phyloP scores from a whole-genome alignment of 2,888 invertebrate species.

The Melanotus villosus region DNA sequence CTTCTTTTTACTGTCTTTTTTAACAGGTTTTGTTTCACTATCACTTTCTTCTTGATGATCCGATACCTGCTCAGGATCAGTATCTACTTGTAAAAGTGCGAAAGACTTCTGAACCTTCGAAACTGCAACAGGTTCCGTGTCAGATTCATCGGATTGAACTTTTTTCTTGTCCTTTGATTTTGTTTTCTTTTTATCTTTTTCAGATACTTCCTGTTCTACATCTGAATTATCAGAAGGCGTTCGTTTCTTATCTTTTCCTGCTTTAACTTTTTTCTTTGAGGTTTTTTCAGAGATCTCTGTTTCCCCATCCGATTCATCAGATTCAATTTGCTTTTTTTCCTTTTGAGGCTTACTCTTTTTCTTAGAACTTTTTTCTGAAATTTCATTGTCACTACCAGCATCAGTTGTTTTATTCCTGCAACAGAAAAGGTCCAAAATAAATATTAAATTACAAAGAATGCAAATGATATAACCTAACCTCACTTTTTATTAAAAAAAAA shows the following conservation, averaged over 20 bases:
- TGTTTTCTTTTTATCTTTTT: constrained; percentile 59
- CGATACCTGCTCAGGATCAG: constrained; percentile 67
- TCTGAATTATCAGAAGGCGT: constrained; percentile 64
- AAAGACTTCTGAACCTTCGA: constrained; percentile 69
- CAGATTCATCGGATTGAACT: constrained; percentile 62
- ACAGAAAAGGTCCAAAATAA: not conserved
- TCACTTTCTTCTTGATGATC: constrained; percentile 64
- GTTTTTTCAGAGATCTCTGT: constrained; percentile 52
- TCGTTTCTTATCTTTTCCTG: constrained; percentile 66
- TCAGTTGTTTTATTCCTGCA: constrained; percentile 49
- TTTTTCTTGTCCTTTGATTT: constrained; percentile 64
- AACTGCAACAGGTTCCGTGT: constrained; percentile 66
- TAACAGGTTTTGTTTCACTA: constrained; percentile 65
- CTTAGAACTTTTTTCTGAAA: constrained; percentile 42
- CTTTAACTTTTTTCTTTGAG: constrained; percentile 55
- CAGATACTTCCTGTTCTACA: constrained; percentile 62
- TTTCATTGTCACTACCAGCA: constrained; percentile 53
- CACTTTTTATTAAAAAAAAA: not conserved
- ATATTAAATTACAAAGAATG: constrained; percentile 46
- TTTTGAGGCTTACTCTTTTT: constrained; percentile 59
- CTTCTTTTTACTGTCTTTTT: constrained; percentile 66
- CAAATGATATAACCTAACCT: no score
- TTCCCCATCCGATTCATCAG: constrained; percentile 65
- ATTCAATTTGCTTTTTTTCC: constrained; percentile 61
- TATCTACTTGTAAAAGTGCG: constrained; percentile 78